Percentiles rank a stretch among this genome's conserved stretches.
Evolutionary conservation across 2,113 vertebrate genomes (phyloP).

Genomic region (Oryzias woworae): DNA sequence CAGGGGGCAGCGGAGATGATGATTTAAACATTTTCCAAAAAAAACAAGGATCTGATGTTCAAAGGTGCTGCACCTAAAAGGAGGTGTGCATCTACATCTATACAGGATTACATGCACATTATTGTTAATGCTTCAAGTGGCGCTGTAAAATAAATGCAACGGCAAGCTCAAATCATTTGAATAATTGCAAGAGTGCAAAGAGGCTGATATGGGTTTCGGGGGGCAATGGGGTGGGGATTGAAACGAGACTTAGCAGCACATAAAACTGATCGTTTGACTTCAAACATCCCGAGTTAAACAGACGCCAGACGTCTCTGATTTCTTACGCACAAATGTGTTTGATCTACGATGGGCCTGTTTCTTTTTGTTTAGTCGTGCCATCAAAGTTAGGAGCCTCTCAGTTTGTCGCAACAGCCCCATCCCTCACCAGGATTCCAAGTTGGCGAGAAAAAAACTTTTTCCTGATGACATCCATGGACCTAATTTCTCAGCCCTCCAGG

Average conservation of each 20-base stretch:
- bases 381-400: conserved; percentile 15
- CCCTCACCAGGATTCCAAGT: conserved; percentile 2
- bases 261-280: conserved; percentile 51
- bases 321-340: conserved; percentile 25
- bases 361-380: conserved; percentile 21
- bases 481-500: conserved; percentile 21
- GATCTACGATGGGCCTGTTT: conserved; percentile 10
- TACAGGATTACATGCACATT: conserved; percentile 64
- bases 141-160: conserved; percentile 63
- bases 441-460: conserved; percentile 33
- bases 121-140: conserved; percentile 62
- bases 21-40: conserved; percentile 50
- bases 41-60: conserved; percentile 51
- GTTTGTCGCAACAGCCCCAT: not conserved
- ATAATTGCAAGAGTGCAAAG: conserved; percentile 63
- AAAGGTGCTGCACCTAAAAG: conserved; percentile 67
- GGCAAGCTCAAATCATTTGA: conserved; percentile 58
- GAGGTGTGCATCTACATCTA: conserved; percentile 51
- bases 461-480: conserved; percentile 13
- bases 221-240: conserved; percentile 24
- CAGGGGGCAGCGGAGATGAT: conserved; percentile 50
- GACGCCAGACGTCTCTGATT: conserved; percentile 22
- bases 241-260: conserved; percentile 37
- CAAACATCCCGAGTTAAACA: conserved; percentile 46
- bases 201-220: conserved; percentile 39